Percentiles rank a stretch among this genome's conserved stretches.
These are phyloP conservation scores for Spea bombifrons DNA, from an alignment of 2,113 vertebrate species.

Conservation along the genomic window DNA sequence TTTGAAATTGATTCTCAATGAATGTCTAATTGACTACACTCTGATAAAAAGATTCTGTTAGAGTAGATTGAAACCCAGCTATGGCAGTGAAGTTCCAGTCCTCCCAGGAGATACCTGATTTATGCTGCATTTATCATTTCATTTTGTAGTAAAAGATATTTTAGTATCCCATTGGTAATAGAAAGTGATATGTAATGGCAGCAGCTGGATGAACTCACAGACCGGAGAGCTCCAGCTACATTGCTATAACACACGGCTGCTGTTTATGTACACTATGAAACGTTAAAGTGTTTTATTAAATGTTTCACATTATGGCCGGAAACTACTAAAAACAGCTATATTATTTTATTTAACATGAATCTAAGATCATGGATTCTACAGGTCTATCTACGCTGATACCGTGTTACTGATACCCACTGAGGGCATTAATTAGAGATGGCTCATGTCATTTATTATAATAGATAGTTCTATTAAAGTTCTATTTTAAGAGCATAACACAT, in stretches of 20 bases:
- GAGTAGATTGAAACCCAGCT: constrained; percentile 57
- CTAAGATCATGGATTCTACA: background rate
- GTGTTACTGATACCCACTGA: background rate
- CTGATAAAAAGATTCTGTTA: constrained; percentile 61
- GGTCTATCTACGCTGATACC: background rate
- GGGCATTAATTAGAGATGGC: background rate
- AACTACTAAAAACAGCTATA: background rate
- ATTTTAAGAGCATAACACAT: no score
- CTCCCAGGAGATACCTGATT: constrained; percentile 60
- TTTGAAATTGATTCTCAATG: constrained; percentile 79
- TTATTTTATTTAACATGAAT: background rate
- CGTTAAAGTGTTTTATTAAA: background rate
- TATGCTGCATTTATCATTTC: constrained; percentile 57
- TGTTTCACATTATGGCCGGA: background rate
- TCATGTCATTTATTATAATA: no score
- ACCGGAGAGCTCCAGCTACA: background rate
- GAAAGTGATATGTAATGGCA: constrained; percentile 43
- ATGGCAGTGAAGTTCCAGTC: constrained; percentile 51
- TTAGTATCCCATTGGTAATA: constrained; percentile 67
- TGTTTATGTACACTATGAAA: background rate
- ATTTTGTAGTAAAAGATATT: constrained; percentile 55
- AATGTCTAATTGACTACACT: constrained; percentile 75
- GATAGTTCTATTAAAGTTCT: no score
- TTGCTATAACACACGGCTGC: background rate
- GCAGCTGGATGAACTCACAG: constrained; percentile 9